Percentiles rank a stretch among this genome's conserved stretches.
These are phyloP conservation scores for Pelvicachromis taeniatus DNA, from an alignment of 2,113 vertebrate species.

Conservation along the genomic window DNA sequence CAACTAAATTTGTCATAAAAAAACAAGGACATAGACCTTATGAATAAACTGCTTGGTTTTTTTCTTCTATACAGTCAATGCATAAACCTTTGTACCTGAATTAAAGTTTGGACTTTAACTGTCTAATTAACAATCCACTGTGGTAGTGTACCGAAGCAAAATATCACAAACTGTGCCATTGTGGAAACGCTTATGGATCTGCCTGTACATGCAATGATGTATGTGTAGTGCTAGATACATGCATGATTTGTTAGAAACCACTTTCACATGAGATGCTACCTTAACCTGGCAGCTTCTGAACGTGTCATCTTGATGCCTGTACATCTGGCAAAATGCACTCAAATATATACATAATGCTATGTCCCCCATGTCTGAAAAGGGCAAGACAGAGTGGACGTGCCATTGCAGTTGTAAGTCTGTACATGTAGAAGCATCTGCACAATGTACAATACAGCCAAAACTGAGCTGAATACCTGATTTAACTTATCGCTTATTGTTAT, in stretches of 20 bases:
- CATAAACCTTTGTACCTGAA: background rate
- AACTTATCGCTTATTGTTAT: background rate
- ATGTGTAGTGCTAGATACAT: background rate
- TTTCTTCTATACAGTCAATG: background rate
- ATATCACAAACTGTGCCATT: background rate
- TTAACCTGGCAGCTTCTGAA: background rate
- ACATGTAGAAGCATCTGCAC: background rate
- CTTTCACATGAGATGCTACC: background rate
- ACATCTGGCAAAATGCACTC: background rate
- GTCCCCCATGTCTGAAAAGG: background rate
- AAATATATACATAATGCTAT: background rate
- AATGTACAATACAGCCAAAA: background rate
- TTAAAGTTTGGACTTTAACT: background rate
- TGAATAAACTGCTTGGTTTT: background rate
- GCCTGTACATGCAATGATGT: background rate
- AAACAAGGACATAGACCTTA: background rate
- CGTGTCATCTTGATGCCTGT: background rate
- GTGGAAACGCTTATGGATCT: background rate
- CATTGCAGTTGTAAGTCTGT: background rate
- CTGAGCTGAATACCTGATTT: background rate
- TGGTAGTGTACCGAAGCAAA: background rate
- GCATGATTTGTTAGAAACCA: background rate
- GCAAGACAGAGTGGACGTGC: background rate
- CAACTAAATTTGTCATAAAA: rapidly evolving
- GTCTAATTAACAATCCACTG: background rate